Conservation (phyloP, 1,140 invertebrate species). For the Apocrypta bakeri region DNA sequence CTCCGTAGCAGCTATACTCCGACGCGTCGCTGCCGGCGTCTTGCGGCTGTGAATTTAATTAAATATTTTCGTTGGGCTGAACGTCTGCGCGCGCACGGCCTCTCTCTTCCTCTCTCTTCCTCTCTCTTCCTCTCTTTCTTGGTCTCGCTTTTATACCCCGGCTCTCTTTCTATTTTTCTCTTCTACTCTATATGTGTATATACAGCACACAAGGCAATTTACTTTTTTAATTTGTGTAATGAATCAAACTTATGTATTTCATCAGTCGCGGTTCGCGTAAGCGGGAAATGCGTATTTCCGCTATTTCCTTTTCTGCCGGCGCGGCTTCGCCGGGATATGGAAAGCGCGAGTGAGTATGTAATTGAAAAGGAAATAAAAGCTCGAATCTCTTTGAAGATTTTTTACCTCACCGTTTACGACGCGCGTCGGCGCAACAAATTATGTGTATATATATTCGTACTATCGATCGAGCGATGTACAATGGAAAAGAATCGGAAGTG, state of each 20-base stretch:
- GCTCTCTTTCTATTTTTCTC: neutral
- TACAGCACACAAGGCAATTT: constrained; percentile 48
- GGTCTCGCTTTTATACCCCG: no score
- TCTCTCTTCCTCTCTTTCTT: neutral
- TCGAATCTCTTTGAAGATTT: no score
- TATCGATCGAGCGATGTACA: no score
- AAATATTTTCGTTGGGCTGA: constrained; percentile 52
- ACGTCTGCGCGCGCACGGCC: constrained; percentile 20
- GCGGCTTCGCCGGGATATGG: no score
- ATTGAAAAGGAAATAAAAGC: neutral
- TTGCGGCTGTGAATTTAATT: constrained; percentile 53
- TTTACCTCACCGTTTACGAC: no score
- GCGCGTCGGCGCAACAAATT: no score
- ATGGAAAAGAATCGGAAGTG: no score
- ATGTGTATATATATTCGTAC: no score
- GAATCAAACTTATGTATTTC: constrained; percentile 47
- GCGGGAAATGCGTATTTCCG: constrained; percentile 13
- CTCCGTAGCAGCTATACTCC: constrained; percentile 39
- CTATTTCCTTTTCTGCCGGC: constrained; percentile 2
- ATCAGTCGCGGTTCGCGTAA: neutral
- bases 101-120: neutral
- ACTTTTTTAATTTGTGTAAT: constrained; percentile 54
- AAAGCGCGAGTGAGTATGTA: neutral
- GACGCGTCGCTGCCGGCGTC: constrained; percentile 44
- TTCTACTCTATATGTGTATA: neutral